These are phyloP conservation scores for Drosophila virilis DNA, from an alignment of 1,140 invertebrate species.

Conservation along the genomic window DNA sequence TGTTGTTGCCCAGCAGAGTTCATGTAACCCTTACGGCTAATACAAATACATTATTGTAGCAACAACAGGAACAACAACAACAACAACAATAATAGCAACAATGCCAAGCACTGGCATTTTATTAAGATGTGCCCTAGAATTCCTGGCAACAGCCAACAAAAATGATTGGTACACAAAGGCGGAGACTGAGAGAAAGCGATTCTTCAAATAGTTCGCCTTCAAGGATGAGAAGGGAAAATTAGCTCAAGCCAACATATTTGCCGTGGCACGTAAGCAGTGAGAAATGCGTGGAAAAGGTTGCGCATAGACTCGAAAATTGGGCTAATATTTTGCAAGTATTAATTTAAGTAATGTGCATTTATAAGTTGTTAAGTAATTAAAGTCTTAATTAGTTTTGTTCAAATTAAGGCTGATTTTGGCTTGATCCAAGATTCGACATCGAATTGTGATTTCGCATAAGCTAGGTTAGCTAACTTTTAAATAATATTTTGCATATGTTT, in stretches of 20 bases:
- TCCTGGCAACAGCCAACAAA: constrained; percentile 24
- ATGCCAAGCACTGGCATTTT: constrained; percentile 38
- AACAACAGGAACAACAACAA: background rate
- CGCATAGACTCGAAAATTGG: background rate
- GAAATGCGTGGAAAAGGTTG: background rate
- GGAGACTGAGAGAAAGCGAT: constrained; percentile 4
- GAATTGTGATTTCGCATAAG: no score
- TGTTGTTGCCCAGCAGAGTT: constrained; percentile 37
- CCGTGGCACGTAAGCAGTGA: background rate
- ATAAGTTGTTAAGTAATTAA: no score
- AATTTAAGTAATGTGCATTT: no score
- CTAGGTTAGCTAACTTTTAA: no score
- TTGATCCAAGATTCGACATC: no score
- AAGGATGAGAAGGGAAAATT: background rate
- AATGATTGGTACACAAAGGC: constrained; percentile 34
- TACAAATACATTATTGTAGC: constrained; percentile 36
- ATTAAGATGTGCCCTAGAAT: constrained; percentile 17
- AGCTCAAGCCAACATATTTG: background rate
- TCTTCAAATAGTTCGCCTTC: constrained; percentile 26
- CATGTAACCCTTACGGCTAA: constrained; percentile 49
- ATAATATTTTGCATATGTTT: no score
- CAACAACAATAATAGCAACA: constrained; percentile 10
- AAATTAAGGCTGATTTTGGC: no score
- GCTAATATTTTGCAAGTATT: background rate
- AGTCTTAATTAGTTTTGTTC: no score